phyloP scores from a whole-genome alignment of 2,888 invertebrate species.

The Rotaria magnacalcarata region DNA sequence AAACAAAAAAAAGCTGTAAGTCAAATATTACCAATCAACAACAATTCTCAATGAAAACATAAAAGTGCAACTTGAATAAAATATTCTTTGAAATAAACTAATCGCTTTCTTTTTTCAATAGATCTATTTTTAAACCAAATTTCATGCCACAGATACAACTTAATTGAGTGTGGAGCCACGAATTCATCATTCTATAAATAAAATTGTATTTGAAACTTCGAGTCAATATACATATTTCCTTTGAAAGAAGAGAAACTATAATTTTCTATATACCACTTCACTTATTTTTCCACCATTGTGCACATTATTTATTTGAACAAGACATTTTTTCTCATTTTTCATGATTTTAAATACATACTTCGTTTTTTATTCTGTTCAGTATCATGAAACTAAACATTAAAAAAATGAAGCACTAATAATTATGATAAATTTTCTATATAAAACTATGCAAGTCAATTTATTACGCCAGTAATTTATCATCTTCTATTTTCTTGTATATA shows the following conservation, averaged over 20 bases:
- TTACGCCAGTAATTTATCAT: neutral
- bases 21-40: neutral
- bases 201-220: neutral
- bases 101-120: neutral
- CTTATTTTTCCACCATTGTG: neutral
- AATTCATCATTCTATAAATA: neutral
- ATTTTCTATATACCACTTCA: neutral
- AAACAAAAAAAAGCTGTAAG: neutral
- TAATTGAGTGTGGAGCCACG: neutral
- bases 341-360: neutral
- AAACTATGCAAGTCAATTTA: neutral
- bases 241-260: neutral
- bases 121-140: neutral
- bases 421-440: neutral
- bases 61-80: neutral
- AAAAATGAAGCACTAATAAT: neutral
- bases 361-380: neutral
- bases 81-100: neutral
- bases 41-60: no score
- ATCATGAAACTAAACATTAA: neutral
- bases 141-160: neutral
- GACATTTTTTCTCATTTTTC: neutral
- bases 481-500: neutral
- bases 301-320: neutral
- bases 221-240: neutral